A percentile compares a stretch with the other conserved stretches of the same genome.
phyloP scores from a whole-genome alignment of 2,113 vertebrate genomes.

The Sphaerodactylus townsendi region DNA sequence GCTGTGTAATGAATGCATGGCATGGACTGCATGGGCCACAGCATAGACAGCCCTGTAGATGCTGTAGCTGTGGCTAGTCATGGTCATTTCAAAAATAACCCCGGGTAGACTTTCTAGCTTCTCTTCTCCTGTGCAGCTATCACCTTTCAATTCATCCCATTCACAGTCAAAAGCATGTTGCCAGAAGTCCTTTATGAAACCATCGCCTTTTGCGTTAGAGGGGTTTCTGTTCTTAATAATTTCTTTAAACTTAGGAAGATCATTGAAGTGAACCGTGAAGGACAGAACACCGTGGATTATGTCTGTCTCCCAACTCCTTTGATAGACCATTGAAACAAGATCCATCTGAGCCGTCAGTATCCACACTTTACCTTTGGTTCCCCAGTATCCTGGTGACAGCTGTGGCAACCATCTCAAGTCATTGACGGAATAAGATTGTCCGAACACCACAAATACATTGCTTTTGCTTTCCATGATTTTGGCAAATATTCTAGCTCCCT shows the following conservation, averaged over 20 bases:
- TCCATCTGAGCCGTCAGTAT: neutral
- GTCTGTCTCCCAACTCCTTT: neutral
- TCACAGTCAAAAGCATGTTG: neutral
- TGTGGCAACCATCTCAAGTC: neutral
- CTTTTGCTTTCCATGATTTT: neutral
- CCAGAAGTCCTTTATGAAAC: neutral
- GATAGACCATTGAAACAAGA: neutral
- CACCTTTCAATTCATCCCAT: neutral
- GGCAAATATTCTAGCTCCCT: neutral
- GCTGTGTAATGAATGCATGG: neutral
- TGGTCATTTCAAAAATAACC: neutral
- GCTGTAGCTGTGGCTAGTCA: neutral
- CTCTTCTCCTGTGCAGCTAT: neutral
- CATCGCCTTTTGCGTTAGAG: neutral
- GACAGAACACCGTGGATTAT: neutral
- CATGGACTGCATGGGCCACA: neutral
- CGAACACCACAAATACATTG: neutral
- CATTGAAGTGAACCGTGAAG: neutral
- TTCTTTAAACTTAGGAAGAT: neutral
- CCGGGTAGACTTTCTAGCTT: neutral
- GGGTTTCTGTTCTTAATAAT: neutral
- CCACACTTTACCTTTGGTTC: neutral
- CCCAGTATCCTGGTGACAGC: neutral
- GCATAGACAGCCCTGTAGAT: neutral
- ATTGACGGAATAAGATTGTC: neutral